Percentiles rank a stretch among this genome's conserved stretches.
phyloP scores from a whole-genome alignment of 1,140 invertebrate species.

The Drosophila oshimai region DNA sequence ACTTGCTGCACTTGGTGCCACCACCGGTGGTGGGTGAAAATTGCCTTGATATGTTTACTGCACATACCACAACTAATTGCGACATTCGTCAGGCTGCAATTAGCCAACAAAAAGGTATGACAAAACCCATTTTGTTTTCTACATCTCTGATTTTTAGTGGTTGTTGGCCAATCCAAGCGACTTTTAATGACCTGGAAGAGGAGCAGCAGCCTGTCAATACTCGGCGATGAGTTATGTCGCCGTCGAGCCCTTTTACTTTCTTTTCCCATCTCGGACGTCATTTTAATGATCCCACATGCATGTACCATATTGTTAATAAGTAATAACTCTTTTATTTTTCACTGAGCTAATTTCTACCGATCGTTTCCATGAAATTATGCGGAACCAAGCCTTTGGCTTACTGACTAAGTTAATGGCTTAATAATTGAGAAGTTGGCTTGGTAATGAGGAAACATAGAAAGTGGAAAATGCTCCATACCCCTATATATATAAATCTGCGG shows the following conservation, averaged over 20 bases:
- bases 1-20: conserved; percentile 53
- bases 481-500: background rate
- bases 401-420: conserved; percentile 57
- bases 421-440: conserved; percentile 51
- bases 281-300: conserved; percentile 20
- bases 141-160: conserved; percentile 24
- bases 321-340: conserved; percentile 21
- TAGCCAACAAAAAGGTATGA: conserved; percentile 30
- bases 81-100: conserved; percentile 43
- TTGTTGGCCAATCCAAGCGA: conserved; percentile 61
- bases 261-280: conserved; percentile 44
- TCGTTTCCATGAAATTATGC: conserved; percentile 26
- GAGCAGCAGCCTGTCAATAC: conserved; percentile 56
- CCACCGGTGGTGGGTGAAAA: conserved; percentile 67
- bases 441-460: conserved; percentile 26
- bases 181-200: conserved; percentile 43
- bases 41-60: conserved; percentile 72
- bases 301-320: conserved; percentile 42
- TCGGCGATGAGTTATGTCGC: conserved; percentile 63
- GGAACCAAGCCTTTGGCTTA: conserved; percentile 21
- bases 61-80: conserved; percentile 58
- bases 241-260: conserved; percentile 72
- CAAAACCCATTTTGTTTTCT: conserved; percentile 55
- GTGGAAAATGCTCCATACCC: conserved; percentile 25
- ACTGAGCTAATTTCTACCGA: conserved; percentile 32